Evolutionary conservation across 2,888 invertebrate genomes (phyloP).

Genomic region (Yponomeuta plumbellus): DNA sequence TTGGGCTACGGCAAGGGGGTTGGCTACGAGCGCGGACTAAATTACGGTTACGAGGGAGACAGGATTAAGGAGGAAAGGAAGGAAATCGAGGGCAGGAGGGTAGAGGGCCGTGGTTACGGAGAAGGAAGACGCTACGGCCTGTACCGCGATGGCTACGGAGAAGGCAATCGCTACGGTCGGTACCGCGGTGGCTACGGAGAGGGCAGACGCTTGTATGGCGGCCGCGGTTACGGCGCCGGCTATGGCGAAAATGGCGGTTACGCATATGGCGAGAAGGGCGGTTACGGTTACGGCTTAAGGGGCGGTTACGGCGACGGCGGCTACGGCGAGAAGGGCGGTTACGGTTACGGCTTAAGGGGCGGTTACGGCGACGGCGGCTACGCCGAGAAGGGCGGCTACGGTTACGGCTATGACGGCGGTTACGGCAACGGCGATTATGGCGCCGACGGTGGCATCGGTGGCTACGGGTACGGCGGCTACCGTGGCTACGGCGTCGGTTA

Average conservation of each 20-base stretch:
- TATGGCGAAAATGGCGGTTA: neutral
- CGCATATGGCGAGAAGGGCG: neutral
- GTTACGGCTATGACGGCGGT: neutral
- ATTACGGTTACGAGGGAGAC: neutral
- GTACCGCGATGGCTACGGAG: neutral
- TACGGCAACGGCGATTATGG: neutral
- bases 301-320: neutral
- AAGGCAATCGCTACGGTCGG: neutral
- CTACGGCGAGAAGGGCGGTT: neutral
- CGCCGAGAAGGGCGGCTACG: neutral
- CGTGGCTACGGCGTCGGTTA: neutral
- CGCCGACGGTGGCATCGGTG: neutral
- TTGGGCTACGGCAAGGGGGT: neutral
- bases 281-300: neutral
- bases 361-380: neutral
- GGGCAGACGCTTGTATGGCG: neutral
- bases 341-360: neutral
- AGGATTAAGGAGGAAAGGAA: neutral
- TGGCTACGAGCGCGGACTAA: neutral
- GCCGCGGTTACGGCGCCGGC: neutral
- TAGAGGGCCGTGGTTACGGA: neutral
- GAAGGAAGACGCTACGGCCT: neutral
- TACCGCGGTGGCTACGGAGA: neutral
- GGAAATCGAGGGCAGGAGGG: neutral
- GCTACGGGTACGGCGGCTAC: neutral